Evolutionary conservation across 64 coral and sea anemone genomes (phyloP).

Genomic region (Montipora capricornis): DNA sequence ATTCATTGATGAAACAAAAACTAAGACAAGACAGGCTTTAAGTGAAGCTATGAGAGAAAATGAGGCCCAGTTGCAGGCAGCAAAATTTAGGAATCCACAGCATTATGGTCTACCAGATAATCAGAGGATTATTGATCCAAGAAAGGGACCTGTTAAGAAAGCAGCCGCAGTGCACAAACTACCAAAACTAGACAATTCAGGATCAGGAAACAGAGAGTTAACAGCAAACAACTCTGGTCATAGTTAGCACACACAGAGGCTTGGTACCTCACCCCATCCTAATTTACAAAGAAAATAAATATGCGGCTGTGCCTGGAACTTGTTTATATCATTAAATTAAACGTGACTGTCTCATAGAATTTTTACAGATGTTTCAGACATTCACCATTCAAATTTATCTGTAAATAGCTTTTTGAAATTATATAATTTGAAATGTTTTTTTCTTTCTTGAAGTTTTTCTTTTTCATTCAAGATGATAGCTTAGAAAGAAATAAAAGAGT

Average conservation of each 20-base stretch:
- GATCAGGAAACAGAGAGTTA: conserved; percentile 22
- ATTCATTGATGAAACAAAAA: conserved; percentile 90
- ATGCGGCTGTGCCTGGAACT: too few relatives aligned
- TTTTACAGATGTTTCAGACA: too few relatives aligned
- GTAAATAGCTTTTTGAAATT: too few relatives aligned
- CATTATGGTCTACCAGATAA: conserved; percentile 97
- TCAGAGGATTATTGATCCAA: conserved; percentile 94
- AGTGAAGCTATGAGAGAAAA: conserved; percentile 88
- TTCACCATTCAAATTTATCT: too few relatives aligned
- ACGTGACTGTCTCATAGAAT: too few relatives aligned
- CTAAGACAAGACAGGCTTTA: conserved; percentile 85
- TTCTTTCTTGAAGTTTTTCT: too few relatives aligned
- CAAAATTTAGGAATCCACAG: conserved; percentile 63
- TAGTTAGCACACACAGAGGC: not conserved
- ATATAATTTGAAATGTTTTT: too few relatives aligned
- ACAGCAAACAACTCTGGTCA: conserved; percentile 5
- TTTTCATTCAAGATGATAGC: too few relatives aligned
- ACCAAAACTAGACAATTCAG: conserved; percentile 69
- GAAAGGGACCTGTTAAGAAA: conserved; percentile 96
- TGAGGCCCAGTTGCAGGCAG: conserved; percentile 58
- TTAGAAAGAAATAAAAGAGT: too few relatives aligned
- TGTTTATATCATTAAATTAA: too few relatives aligned
- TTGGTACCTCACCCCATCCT: too few relatives aligned
- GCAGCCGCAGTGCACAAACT: conserved; percentile 92
- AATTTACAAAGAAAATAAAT: too few relatives aligned